Base-by-base conservation (phyloP, 2,113 vertebrate species). In the Hippocampus abdominalis region DNA sequence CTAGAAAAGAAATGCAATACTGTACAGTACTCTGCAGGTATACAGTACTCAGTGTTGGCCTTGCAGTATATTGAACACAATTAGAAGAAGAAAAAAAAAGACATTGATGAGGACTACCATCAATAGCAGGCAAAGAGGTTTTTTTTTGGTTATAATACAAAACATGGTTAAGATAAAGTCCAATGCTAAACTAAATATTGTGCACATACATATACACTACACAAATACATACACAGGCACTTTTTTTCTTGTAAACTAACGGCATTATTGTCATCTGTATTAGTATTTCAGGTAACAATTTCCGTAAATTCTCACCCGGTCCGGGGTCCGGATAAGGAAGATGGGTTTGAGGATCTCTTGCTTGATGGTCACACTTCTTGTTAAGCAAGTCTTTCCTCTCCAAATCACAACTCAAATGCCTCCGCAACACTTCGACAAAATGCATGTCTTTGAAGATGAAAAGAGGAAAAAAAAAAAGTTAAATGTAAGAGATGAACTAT, bases 401-500 rank as follows among this genome's bases (percentile, higher is more conserved):
- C 18, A 74, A 21, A 39, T 88, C 84, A 60, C 79, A 74, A 25
- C 73, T 59, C 16, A 81, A 72, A 68, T 95, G 93, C 62, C 85
- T 87, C 69, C 92, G 88, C 64, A 95, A 66, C 12, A 94, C 90
- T 79, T 95, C 92, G 36, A 87, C 92, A 42, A 88, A 90, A 66
- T 93, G 92, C 16, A 77, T 67, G 0, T 87, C 77, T 27, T 66
- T 15, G 64, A 40, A 71, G 66, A 74, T 21, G 57, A 29, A 60
- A 46, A 64, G 63, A 25, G 63, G 1, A 27, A 27, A 27, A 32
- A 46, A 64, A 25, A 21, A 21, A 40, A 23, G 40, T 64, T 25
- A 23, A 2, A 23, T 16, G 8, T 21, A 11, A 64, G 3, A 39
- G 11, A 2, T 23, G 40, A 46, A 54, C 51, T 54, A 57, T n/a